Evolutionary conservation across 2,797 vertebrate species (phyloP).

Genomic region (Euthynnus affinis): DNA sequence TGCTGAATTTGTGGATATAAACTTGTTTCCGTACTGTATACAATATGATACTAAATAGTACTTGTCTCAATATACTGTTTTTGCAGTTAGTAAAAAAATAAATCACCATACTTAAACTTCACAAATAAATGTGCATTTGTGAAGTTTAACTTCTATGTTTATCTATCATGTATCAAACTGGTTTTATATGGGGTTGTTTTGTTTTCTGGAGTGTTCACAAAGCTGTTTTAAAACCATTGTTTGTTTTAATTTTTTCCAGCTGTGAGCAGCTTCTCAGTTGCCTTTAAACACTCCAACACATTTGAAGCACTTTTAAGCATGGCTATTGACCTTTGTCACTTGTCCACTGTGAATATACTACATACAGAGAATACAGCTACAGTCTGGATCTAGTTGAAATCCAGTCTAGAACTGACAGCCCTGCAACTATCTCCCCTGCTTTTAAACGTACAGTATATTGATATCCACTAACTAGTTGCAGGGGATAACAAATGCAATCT

Average conservation of each 20-base stretch:
- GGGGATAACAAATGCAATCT: background rate
- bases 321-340: too few relatives aligned
- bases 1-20: background rate
- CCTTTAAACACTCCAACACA: background rate
- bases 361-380: background rate
- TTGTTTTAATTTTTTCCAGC: background rate
- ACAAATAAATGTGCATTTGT: too few relatives aligned
- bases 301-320: background rate
- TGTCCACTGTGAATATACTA: background rate
- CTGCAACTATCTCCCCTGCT: background rate
- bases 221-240: too few relatives aligned
- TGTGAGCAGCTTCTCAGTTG: background rate
- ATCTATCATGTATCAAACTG: background rate
- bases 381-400: background rate
- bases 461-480: background rate
- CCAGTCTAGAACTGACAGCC: background rate
- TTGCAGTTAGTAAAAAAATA: too few relatives aligned
- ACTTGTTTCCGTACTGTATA: background rate
- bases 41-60: background rate
- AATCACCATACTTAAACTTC: too few relatives aligned
- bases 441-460: background rate
- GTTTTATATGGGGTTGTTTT: background rate
- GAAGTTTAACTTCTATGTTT: too few relatives aligned
- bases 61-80: background rate
- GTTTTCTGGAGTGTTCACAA: background rate